Base-by-base conservation (phyloP, 1,140 invertebrate species). In the Nymphalis io region DNA sequence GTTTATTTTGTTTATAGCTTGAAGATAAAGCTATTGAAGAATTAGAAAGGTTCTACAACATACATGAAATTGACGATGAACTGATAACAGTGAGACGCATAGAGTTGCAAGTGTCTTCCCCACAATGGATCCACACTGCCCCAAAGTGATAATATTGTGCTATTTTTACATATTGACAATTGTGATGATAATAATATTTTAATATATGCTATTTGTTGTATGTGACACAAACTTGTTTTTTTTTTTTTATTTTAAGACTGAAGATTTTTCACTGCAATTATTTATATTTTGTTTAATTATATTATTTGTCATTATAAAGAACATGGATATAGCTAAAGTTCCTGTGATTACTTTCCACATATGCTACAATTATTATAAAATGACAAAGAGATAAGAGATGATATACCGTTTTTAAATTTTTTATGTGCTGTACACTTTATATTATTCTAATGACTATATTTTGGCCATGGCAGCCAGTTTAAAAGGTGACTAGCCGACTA, bases 21-120 rank as follows among this genome's bases (percentile, higher is more conserved):
- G 95, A 96, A 93, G 95, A 96, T 78, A 93, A 94, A 87, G 95
- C 95, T 0, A 95, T 96, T 70, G 93, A 95, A 72, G 94, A 96
- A 66, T 83, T 96, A 53, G 86, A 94, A 46, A 91, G 90, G 60
- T 94, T 95, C 78, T 96, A 96, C 82, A 93, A 93, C 76, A 89
- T 93, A 6, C 84, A 92, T 51, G 89, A 93, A 71, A 89, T 93
- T 39, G 90, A 91, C 60, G 94, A 95, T 76, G 95, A 95, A 87
- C 77, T 92, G 46, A 95, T 96, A 57, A 93, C 93, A 8, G 93
- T 95, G 10, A 85, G 93, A 57, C 88, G 95, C 21, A 91, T 92
- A 15, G 88, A 91, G 66, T 74, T 88, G 23, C 85, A 89, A 75
- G 84, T 93, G 53, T 93, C 94, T 51, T 90, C 93, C 23, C 95